Base-by-base conservation (phyloP, 1,140 invertebrate species). In the Drosophila mojavensis region DNA sequence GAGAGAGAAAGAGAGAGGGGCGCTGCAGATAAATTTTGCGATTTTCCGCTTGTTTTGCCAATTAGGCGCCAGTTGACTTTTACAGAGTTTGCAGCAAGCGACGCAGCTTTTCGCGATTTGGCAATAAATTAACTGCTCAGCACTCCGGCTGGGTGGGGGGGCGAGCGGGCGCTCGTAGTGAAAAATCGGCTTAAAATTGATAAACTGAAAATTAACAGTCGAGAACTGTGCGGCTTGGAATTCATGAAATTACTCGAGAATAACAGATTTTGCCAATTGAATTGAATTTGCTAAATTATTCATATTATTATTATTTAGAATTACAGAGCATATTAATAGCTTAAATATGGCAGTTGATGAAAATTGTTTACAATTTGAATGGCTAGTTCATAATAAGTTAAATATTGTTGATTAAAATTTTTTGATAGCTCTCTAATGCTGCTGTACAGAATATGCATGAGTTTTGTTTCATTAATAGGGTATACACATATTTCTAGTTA, bases 41-140 rank as follows among this genome's bases (percentile, higher is more conserved):
- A 88, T 88, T 88, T 89, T 88, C 79, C 69, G 84, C 84, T 78
- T 89, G 83, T 89, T 88, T 89, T 88, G 70, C 80, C 84, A 89
- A 89, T 88, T 88, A 89, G 80, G 69, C 84, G 84, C 80, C 85
- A 89, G 83, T 88, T 84, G 84, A 89, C 84, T 83, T 76, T 76
- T 39, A 10, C 28, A 67, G 78, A 85, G 75, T 78, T 81, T 81
- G 66, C 78, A 54, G 80, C 75, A 66, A 72, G 60, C 61, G 51
- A 67, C 39, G 11, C 56, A 28, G 47, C 33, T 26, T 45, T 54
- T 36, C 20, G 41, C 24, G 20, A 62, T 41, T 62, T 53, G 26
- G 72, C 80, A 76, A 79, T 84, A 84, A 84, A 84, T 80, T 80
- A 65, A 69, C 72, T 51, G 61, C 56, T 58, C 54, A 72, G 59